Percentiles rank a stretch among this genome's conserved stretches.
phyloP scores from a whole-genome alignment of 2,888 invertebrate species.

The Pardosa pseudoannulata region DNA sequence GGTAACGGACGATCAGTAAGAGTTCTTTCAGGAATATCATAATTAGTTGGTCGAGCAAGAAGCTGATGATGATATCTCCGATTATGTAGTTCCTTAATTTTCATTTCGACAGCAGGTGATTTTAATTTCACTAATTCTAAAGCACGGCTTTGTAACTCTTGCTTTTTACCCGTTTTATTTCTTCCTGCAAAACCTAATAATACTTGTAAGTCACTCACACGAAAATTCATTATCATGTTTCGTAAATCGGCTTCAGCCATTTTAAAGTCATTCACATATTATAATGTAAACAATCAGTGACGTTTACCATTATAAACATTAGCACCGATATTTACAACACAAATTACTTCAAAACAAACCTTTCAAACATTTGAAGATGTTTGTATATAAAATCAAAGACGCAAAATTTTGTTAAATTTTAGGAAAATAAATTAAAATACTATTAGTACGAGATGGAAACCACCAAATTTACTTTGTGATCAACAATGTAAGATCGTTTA shows the following conservation, averaged over 20 bases:
- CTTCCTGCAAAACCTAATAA: slow-evolving; percentile 87
- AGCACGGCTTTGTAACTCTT: slow-evolving; percentile 86
- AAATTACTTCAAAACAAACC: no score
- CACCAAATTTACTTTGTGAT: no score
- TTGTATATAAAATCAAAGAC: no score
- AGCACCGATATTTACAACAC: background rate
- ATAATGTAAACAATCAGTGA: slow-evolving; percentile 5
- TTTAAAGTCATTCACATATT: slow-evolving; percentile 7
- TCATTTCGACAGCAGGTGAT: slow-evolving; percentile 82
- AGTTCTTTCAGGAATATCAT: slow-evolving; percentile 30
- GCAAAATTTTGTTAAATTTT: no score
- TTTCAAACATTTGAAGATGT: no score
- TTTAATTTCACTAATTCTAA: slow-evolving; percentile 84
- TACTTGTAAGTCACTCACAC: slow-evolving; percentile 90
- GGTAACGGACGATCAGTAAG: slow-evolving; percentile 5
- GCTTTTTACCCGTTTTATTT: slow-evolving; percentile 88
- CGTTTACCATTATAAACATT: background rate
- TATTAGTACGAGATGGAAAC: no score
- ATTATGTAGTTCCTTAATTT: slow-evolving; percentile 84
- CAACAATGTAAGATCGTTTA: no score
- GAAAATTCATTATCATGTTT: slow-evolving; percentile 83
- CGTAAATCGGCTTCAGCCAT: slow-evolving; percentile 63
- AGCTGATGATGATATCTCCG: slow-evolving; percentile 43
- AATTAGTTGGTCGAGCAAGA: slow-evolving; percentile 24
- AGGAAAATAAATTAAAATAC: no score